These are phyloP conservation scores for Drosophila sproati DNA, from an alignment of 1,140 invertebrate species.

Conservation along the genomic window DNA sequence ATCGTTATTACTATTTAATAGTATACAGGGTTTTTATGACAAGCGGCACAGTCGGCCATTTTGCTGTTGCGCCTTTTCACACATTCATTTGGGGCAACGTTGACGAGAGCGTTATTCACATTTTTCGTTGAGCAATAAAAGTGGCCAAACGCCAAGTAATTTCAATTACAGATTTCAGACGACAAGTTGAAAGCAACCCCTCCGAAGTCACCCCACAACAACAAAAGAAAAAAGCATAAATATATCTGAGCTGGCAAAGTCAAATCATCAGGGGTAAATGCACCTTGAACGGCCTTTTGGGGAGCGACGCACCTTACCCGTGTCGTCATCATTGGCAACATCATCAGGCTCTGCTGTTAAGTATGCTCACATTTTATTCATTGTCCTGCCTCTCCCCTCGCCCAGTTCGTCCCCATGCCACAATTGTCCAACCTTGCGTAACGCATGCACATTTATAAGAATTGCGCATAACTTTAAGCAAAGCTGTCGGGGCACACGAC, in stretches of 20 bases:
- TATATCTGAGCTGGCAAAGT: constrained; percentile 17
- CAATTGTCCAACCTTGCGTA: constrained; percentile 79
- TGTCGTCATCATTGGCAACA: constrained; percentile 18
- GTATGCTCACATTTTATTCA: constrained; percentile 69
- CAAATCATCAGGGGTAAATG: constrained; percentile 51
- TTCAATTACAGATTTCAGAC: constrained; percentile 72
- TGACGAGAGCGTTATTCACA: constrained; percentile 50
- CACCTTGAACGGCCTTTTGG: constrained; percentile 54
- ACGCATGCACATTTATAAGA: constrained; percentile 82
- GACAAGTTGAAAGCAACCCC: constrained; percentile 42
- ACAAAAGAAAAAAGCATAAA: constrained; percentile 27
- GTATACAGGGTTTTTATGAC: constrained; percentile 69
- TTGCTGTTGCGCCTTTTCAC: constrained; percentile 58
- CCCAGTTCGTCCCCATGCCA: constrained; percentile 1
- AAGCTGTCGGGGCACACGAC: constrained; percentile 67
- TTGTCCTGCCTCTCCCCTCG: constrained; percentile 27
- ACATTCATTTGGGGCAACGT: constrained; percentile 62
- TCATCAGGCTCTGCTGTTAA: constrained; percentile 52
- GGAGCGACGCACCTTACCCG: constrained; percentile 48
- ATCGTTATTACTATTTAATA: constrained; percentile 77
- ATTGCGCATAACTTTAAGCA: constrained; percentile 82
- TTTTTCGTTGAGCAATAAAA: constrained; percentile 64
- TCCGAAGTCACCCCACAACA: not conserved
- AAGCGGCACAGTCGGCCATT: constrained; percentile 30
- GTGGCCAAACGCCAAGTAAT: constrained; percentile 66